Evolutionary conservation across 1,140 invertebrate species (phyloP).

Genomic region (Drosophila melanica): DNA sequence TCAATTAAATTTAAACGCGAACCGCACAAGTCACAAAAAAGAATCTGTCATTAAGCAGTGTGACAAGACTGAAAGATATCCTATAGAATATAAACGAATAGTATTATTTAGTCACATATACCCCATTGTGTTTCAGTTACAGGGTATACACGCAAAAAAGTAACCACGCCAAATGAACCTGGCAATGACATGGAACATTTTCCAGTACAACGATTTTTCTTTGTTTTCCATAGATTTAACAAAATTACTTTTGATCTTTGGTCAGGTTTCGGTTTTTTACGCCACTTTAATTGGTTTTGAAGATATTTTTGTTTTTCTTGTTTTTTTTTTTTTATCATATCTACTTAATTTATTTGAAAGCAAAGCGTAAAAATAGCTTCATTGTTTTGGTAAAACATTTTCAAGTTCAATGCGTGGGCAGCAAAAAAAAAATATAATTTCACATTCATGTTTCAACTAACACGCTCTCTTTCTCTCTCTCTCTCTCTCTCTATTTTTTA

Average conservation of each 20-base stretch:
- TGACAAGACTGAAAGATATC: constrained; percentile 6
- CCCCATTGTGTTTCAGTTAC: not conserved
- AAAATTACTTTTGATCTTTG: constrained; percentile 48
- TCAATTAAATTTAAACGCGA: constrained; percentile 45
- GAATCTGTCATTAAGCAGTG: not conserved
- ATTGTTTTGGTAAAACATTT: constrained; percentile 66
- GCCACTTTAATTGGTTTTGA: constrained; percentile 53
- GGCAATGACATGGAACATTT: constrained; percentile 56
- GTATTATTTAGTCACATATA: too few relatives aligned
- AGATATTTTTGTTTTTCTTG: constrained; percentile 7
- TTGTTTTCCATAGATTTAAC: constrained; percentile 48
- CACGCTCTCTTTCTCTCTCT: constrained; percentile 14
- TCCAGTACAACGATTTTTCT: constrained; percentile 46
- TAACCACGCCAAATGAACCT: constrained; percentile 17
- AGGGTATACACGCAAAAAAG: constrained; percentile 11
- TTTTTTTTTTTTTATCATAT: constrained; percentile 10
- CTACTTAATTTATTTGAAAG: constrained; percentile 33
- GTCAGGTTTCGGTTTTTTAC: constrained; percentile 31
- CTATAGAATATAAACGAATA: too few relatives aligned
- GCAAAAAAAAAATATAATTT: constrained; percentile 34
- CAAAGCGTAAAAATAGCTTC: constrained; percentile 34
- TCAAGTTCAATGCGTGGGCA: constrained; percentile 72
- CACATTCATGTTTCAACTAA: constrained; percentile 30
- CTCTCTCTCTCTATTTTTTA: constrained; percentile 16
- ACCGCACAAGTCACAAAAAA: constrained; percentile 19